Base-by-base conservation (phyloP, 2,888 invertebrate genomes). In the Griposia aprilina region DNA sequence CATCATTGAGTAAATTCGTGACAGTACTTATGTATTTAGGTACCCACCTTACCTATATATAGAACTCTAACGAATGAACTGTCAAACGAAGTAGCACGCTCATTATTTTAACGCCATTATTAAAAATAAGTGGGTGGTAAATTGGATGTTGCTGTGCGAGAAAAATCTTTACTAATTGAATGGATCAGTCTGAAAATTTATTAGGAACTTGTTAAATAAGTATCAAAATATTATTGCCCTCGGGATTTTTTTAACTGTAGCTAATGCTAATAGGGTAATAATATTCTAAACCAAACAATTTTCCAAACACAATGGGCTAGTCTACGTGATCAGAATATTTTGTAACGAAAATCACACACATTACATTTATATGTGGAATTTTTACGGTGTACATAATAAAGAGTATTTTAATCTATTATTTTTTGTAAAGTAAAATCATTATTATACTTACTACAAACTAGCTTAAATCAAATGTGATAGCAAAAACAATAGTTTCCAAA, bases 271-370 rank as follows among this genome's bases (percentile, higher is more conserved):
- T 13, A 59, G 13, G 50, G 2, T 10, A 65, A 52, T 81, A 81
- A 65, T 81, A 66, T 82, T 75, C 45, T 26, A 36, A 48, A 55
- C 75, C 15, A 60, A 79, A 75, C 66, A 66, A 67, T 82, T 67
- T 60, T 41, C 52, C 7, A 60, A 75, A 80, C 26, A 59, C 23
- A 57, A 57, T 30, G 2, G 15, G 13, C 45, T 57, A 0, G 45
- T 59, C 63, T 52, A 60, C 66, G 55, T 82, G 76, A 67, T 62
- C 48, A 48, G 66, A 79, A 79, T 79, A 78, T 26, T 71, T 80
- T 41, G 20, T 52, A 26, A 55, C 13, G 26, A 36, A 69, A 45
- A 62, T 30, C 20, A 48, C 48, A 36, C 30, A 36, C 30, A 36
- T 36, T 36, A 36, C 30, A 36, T 36, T 36, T 36, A 36, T 36